Evolutionary conservation across 2,797 vertebrate species (phyloP), one percentile per base, ranked within the genome.

Genomic region (Halcyon chelicuti): DNA sequence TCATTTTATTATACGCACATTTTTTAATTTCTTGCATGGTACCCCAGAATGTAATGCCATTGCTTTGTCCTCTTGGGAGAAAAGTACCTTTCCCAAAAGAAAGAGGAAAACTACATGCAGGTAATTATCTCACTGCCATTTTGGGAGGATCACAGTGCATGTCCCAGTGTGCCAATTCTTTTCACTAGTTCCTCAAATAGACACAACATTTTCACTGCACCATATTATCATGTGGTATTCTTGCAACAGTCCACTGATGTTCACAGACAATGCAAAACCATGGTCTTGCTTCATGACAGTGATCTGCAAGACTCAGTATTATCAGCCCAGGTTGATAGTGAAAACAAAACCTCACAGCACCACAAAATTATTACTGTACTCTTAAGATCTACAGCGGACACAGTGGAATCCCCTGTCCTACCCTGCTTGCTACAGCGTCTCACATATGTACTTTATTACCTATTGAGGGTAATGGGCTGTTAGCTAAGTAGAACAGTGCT

Each of bases 401-500:
- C 35, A 40, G n/a, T 33, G 79, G 63, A 79, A 57, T 49, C 72
- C 12, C 33, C 15, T 84, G 35, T 39, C 67, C 49, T 42, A 54
- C 33, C 21, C 37, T 40, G 60, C 63, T 19, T 75, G 20, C 73
- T 44, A 1, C 18, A 55, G 46, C 3, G 2, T 37, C 28, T 78
- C 1, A 2, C 0, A 0, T 49, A 22, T 7, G 22, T 35, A 54
- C 60, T 89, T 85, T 14, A 93, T 92, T 74, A 85, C 74, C 74
- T 35, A 67, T 4, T 58, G 84, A 90, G 60, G 35, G 80, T 92
- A 95, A 94, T 57, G 79, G 93, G 76, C 86, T 19, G 29, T 94
- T 92, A 94, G 80, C 94, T 79, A 29, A 77, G 76, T 65, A 79
- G 83, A 96, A 73, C 63, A 75, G 51, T 10, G 65, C 88, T 91